Percentiles rank a stretch among this genome's conserved stretches.
These are phyloP conservation scores for Nibea coibor DNA, from an alignment of 2,113 vertebrate species.

Conservation along the genomic window DNA sequence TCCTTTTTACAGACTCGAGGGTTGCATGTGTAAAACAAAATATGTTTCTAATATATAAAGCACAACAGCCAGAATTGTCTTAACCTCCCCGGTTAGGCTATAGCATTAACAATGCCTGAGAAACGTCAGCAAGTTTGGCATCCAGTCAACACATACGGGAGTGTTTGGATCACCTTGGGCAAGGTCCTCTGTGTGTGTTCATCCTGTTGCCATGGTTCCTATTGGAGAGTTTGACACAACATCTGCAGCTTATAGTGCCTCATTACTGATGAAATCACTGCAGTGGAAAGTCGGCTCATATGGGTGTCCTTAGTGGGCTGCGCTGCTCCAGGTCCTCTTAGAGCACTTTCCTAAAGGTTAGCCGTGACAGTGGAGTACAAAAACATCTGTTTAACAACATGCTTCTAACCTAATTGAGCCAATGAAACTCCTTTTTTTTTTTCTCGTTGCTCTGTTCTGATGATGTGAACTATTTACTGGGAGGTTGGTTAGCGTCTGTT, in stretches of 20 bases:
- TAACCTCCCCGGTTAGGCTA: constrained; percentile 49
- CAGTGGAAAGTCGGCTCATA: constrained; percentile 81
- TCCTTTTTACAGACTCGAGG: constrained; percentile 28
- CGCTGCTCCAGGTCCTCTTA: constrained; percentile 72
- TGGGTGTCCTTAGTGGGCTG: constrained; percentile 77
- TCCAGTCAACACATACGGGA: constrained; percentile 73
- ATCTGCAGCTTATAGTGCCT: constrained; percentile 84
- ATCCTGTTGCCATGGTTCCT: constrained; percentile 77
- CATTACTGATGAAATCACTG: constrained; percentile 83
- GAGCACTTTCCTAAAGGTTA: constrained; percentile 71
- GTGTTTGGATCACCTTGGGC: constrained; percentile 80
- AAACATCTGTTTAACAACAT: constrained; percentile 81
- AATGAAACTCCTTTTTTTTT: constrained; percentile 47
- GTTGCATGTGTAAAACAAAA: constrained; percentile 49
- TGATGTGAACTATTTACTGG: constrained; percentile 74
- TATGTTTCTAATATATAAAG: constrained; percentile 57
- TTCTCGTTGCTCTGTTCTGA: constrained; percentile 47
- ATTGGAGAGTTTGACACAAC: constrained; percentile 79
- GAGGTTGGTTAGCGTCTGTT: constrained; percentile 74
- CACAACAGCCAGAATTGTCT: constrained; percentile 28
- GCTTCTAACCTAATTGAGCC: constrained; percentile 68
- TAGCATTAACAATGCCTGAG: constrained; percentile 66
- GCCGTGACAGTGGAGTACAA: constrained; percentile 74
- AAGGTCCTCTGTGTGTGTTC: constrained; percentile 76
- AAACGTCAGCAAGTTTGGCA: constrained; percentile 70